Conservation (phyloP, 2,888 invertebrate species). For the Chymomyza caudatula region DNA sequence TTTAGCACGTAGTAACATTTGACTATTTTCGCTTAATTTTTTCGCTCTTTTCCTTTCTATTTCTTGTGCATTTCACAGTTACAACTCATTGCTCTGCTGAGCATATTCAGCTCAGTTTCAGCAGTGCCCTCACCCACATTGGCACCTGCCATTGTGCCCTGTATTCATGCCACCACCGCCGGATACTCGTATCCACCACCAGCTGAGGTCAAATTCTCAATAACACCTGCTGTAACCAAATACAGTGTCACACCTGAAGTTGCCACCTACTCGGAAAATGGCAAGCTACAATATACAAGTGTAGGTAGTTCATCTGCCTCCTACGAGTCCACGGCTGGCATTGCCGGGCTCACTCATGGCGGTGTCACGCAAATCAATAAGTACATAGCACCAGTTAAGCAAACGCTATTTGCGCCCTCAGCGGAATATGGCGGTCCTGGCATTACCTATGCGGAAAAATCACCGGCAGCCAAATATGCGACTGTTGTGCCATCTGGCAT, state of each 20-base stretch:
- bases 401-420: constrained; percentile 64
- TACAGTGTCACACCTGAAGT: constrained; percentile 69
- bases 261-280: constrained; percentile 72
- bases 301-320: constrained; percentile 68
- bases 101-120: constrained; percentile 61
- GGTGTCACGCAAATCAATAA: constrained; percentile 60
- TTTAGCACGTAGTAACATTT: too few relatives aligned
- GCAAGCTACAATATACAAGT: constrained; percentile 76
- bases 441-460: constrained; percentile 75
- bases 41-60: too few relatives aligned
- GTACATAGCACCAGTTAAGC: constrained; percentile 65
- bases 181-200: constrained; percentile 81
- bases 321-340: constrained; percentile 70
- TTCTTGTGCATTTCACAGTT: constrained; percentile 35
- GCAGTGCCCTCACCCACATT: constrained; percentile 60
- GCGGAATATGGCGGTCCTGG: constrained; percentile 73
- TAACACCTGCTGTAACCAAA: constrained; percentile 72
- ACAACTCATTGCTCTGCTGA: constrained; percentile 64
- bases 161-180: constrained; percentile 66
- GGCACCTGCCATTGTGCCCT: constrained; percentile 68
- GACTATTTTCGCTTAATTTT: too few relatives aligned
- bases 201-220: constrained; percentile 79
- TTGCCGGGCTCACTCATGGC: constrained; percentile 64
- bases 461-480: constrained; percentile 76
- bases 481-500: constrained; percentile 79